Conservation (phyloP, 2,113 vertebrate species). For the Scopus umbretta region DNA sequence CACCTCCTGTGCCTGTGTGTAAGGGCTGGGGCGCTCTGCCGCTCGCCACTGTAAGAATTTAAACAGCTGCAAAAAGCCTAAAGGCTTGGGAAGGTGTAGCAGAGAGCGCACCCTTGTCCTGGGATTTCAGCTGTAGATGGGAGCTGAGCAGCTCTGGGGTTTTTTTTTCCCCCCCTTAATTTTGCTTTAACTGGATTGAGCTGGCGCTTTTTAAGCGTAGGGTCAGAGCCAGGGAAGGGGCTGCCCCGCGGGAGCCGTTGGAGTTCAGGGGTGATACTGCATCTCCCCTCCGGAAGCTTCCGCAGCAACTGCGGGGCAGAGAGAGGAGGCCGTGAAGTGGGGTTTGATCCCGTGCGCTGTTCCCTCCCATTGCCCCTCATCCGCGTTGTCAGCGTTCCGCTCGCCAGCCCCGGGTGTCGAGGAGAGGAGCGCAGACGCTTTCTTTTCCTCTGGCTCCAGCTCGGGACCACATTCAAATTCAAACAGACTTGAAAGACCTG, state of each 20-base stretch:
- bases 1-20: not conserved
- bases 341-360: not conserved
- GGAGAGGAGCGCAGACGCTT: not conserved
- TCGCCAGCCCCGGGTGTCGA: not conserved
- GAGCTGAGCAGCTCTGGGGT: not conserved
- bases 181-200: not conserved
- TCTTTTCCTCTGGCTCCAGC: not conserved
- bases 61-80: not conserved
- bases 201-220: not conserved
- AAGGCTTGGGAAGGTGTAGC: not conserved
- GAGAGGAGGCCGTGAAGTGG: not conserved
- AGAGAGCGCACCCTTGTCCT: not conserved
- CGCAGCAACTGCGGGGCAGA: not conserved
- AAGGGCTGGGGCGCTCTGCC: not conserved
- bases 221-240: not conserved
- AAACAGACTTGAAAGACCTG: not conserved
- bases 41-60: accelerated
- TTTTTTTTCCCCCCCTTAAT: not conserved
- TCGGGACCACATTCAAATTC: not conserved
- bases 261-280: accelerated
- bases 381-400: accelerated
- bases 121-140: not conserved
- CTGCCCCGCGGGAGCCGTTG: not conserved
- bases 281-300: not conserved
- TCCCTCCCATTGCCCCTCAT: not conserved